These are phyloP conservation scores for Onthophagus taurus DNA, from an alignment of 1,140 invertebrate species.

Conservation along the genomic window DNA sequence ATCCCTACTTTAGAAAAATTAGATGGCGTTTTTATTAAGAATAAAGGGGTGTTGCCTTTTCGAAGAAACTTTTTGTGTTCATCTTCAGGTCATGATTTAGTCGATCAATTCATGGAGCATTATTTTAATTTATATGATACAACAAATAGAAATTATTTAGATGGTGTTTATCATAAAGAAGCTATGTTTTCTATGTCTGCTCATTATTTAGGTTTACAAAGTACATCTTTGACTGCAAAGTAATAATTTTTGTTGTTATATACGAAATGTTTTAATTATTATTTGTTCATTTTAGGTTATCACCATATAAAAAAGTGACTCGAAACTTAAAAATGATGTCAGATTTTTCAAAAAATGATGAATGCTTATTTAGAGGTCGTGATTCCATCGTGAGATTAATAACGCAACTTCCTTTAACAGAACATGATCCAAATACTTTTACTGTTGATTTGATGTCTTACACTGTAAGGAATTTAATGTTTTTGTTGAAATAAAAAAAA, in stretches of 20 bases:
- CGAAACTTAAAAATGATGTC: constrained; percentile 29
- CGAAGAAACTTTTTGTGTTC: constrained; percentile 59
- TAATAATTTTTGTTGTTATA: constrained; percentile 13
- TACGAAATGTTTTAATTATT: not conserved
- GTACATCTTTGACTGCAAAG: constrained; percentile 24
- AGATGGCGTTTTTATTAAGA: constrained; percentile 54
- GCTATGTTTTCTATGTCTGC: constrained; percentile 63
- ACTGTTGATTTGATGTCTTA: constrained; percentile 66
- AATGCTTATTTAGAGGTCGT: constrained; percentile 42
- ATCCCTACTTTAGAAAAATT: constrained; percentile 28
- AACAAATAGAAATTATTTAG: constrained; percentile 59
- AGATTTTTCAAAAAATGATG: constrained; percentile 26
- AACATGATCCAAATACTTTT: constrained; percentile 74
- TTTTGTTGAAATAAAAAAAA: too few species aligned
- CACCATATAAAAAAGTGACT: constrained; percentile 24
- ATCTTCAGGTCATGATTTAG: constrained; percentile 51
- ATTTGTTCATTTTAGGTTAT: constrained; percentile 19
- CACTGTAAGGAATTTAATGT: constrained; percentile 50
- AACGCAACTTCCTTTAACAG: constrained; percentile 62
- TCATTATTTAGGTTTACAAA: constrained; percentile 39
- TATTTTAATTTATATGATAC: constrained; percentile 80
- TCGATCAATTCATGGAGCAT: constrained; percentile 67
- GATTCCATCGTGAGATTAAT: constrained; percentile 64
- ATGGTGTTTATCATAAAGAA: constrained; percentile 76
- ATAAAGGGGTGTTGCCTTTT: constrained; percentile 46